Base-by-base conservation (phyloP, 2,113 vertebrate species). In the Electrona antarctica region DNA sequence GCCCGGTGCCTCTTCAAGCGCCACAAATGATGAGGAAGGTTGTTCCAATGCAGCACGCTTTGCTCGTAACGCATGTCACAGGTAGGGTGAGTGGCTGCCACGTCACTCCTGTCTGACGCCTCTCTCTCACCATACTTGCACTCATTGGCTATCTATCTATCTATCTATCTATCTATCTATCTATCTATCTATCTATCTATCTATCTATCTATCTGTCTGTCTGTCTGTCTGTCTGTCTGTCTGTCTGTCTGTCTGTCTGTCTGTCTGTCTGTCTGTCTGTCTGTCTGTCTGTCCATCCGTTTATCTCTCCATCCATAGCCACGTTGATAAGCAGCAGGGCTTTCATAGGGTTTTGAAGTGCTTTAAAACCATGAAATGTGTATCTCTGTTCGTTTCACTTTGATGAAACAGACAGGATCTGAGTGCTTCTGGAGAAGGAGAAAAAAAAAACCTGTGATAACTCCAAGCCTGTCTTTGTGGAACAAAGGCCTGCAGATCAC, bases 401-500 rank as follows among this genome's bases (percentile, higher is more conserved):
- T 68, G 13, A 11, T 15, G 15, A 51, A 13, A 13, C 70, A 51
- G 14, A 54, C 46, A 62, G 75, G 75, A 63, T 67, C 33, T 74
- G 69, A 67, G 8, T 76, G 56, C 64, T 74, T 70, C 76, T 74
- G 64, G 71, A 21, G 21, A 21, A 21, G 21, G 21, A 74, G 65
- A 71, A 45, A 61, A 70, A 55, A 71, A 76, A 77, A 15, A 81
- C 73, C 69, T n/a, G 69, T 82, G 78, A 81, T 78, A 81, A 74
- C 73, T 65, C 45, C 54, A 50, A 50, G 49, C 67, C 77, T 77
- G 67, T 55, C 72, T 78, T 29, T 82, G 79, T 69, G 58, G 46
- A 64, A 83, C 88, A 74, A 87, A 79, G 90, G 77, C 84, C 78
- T 69, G 60, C 70, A 83, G 87, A 87, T 79, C 85, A 87, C 78